Evolutionary conservation across 1,140 invertebrate genomes (phyloP), one percentile per base, ranked within the genome.

Genomic region (Rhyacophila brunnea): DNA sequence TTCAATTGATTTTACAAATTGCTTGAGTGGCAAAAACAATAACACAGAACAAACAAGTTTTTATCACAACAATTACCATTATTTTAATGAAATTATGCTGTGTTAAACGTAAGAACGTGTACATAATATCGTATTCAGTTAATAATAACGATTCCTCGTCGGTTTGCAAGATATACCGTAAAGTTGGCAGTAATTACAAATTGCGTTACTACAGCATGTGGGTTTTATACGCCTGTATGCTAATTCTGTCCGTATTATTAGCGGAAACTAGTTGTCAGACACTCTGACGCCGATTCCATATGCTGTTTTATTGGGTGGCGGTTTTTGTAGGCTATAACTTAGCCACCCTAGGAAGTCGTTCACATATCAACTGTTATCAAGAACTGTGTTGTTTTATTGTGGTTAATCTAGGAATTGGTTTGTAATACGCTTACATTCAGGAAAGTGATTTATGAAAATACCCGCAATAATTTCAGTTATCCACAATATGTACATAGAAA

Each of bases 201-300:
- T 48, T 56, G 44, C 54, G 43, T 56, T 43, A 13, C 32, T 49
- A 38, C 55, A 48, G 15, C 45, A 38, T 40, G 46, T 43, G 40
- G 10, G 14, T 58, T 50, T 58, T 51, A 51, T 51, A 56, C 44
- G 54, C 32, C 51, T 47, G 13, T 51, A 58, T 58, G 56, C 47
- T 50, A 58, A 58, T 58, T 36, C 23, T 13, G 10, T 18, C 11
- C 14, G 47, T 35, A 50, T 44, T 51, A 51, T 51, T 44, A 45
- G 40, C 40, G 38, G 38, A 58, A 51, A 32, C 23, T 10, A 14
- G 45, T 32, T 19, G 35, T 40, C 40, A 58, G 55, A 50, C 55
- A 58, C 14, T 15, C 32, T 13, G 54, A 46, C 38, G 56, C 46
- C 56, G 10, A 15, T 40, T 40, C 38, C 38, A 40, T 40, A 13